These are phyloP conservation scores for Cyprinodon diabolis DNA, from an alignment of 2,797 vertebrate species.

Conservation along the genomic window DNA sequence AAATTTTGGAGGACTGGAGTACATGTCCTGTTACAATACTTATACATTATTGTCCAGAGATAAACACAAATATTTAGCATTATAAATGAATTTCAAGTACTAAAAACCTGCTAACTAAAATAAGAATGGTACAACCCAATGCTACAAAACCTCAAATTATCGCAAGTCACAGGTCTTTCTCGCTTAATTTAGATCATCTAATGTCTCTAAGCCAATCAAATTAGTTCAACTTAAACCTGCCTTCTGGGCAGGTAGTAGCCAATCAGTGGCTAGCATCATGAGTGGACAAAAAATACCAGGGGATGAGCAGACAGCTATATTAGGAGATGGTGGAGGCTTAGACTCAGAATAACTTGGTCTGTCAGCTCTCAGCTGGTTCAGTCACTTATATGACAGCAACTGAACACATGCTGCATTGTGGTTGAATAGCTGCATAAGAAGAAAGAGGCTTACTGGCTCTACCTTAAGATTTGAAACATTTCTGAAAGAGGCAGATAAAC, in stretches of 20 bases:
- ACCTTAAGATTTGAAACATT: background rate
- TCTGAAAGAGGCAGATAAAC: background rate
- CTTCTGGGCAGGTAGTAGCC: background rate
- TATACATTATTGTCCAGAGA: background rate
- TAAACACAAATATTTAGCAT: background rate
- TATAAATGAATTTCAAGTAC: background rate
- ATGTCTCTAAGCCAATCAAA: background rate
- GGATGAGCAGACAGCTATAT: conserved; percentile 66
- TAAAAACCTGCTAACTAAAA: background rate
- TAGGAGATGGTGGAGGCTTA: conserved; percentile 71
- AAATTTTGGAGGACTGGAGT: background rate
- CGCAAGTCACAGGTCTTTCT: conserved; percentile 20
- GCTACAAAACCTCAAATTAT: background rate
- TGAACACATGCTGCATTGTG: background rate
- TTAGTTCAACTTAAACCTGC: background rate
- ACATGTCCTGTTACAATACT: too few species aligned
- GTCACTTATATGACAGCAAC: conserved; percentile 54
- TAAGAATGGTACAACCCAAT: background rate
- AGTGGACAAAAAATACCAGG: conserved; percentile 5
- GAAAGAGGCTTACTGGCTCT: background rate
- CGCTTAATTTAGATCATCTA: background rate
- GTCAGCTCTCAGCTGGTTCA: conserved; percentile 68
- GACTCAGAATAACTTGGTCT: conserved; percentile 69
- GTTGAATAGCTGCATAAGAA: too few species aligned
- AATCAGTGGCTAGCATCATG: conserved; percentile 9